Evolutionary conservation across 2,113 vertebrate species (phyloP).

Genomic region (Odocoileus virginianus): DNA sequence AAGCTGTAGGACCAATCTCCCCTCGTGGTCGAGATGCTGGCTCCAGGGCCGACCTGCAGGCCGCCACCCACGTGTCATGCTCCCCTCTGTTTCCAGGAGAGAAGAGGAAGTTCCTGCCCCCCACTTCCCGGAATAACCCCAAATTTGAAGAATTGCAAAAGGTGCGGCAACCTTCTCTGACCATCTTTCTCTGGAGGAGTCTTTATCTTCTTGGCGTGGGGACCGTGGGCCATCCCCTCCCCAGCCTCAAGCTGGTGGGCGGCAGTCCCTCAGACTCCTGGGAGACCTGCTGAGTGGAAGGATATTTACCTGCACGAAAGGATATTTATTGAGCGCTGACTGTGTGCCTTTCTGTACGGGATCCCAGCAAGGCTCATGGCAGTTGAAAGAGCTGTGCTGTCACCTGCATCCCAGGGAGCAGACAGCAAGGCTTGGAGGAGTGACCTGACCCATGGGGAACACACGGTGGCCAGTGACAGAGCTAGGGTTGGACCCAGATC

Average conservation of each 20-base stretch:
- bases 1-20: accelerated
- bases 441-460: neutral
- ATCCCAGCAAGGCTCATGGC: accelerated
- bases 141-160: slow-evolving; percentile 85
- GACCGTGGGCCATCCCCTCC: accelerated
- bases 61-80: accelerated
- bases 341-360: accelerated
- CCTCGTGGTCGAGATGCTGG: neutral
- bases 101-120: slow-evolving; percentile 85
- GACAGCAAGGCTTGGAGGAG: neutral
- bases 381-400: accelerated
- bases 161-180: slow-evolving; percentile 72
- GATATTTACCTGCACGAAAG: neutral
- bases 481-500: neutral
- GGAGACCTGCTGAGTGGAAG: neutral
- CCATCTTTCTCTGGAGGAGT: no score
- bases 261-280: accelerated
- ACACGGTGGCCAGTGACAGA: accelerated
- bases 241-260: neutral
- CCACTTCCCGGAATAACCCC: slow-evolving; percentile 79
- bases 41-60: neutral
- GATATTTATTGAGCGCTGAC: neutral
- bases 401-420: neutral
- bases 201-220: accelerated
- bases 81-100: slow-evolving; percentile 79